Conservation (phyloP, 2,113 vertebrate species). For the Ranitomeya variabilis region DNA sequence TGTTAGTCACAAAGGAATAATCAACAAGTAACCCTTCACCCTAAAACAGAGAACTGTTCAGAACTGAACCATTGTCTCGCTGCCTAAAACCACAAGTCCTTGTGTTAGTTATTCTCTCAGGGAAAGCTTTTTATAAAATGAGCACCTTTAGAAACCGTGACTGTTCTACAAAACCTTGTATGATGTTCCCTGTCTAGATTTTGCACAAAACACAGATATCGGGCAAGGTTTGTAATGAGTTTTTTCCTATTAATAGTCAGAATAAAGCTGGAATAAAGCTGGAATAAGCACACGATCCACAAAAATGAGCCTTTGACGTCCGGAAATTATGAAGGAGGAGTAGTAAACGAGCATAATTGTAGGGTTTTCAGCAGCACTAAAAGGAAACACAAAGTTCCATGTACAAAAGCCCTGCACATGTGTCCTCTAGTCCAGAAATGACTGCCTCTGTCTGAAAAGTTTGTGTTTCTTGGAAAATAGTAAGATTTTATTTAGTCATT, state of each 20-base stretch:
- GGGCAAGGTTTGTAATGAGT: background rate
- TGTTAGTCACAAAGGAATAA: constrained; percentile 7
- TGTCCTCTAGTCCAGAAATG: background rate
- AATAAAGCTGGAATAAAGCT: background rate
- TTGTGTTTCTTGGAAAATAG: constrained; percentile 9
- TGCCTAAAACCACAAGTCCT: background rate
- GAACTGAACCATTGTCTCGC: background rate
- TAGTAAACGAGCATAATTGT: background rate
- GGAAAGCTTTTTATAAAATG: background rate
- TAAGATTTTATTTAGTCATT: constrained; percentile 18
- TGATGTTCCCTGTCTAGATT: background rate
- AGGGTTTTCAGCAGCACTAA: background rate
- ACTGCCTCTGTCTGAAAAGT: background rate
- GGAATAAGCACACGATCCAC: background rate
- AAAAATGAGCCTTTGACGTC: background rate
- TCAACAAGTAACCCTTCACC: background rate
- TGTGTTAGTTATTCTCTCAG: background rate
- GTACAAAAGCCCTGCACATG: background rate
- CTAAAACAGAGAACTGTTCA: background rate
- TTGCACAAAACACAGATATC: background rate
- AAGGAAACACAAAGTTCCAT: background rate
- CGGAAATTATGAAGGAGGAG: background rate
- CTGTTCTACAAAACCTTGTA: background rate
- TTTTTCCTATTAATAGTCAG: background rate
- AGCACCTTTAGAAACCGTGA: background rate